Evolutionary conservation across 64 coral and sea anemone genomes (phyloP).

Genomic region (Orbicella faveolata): DNA sequence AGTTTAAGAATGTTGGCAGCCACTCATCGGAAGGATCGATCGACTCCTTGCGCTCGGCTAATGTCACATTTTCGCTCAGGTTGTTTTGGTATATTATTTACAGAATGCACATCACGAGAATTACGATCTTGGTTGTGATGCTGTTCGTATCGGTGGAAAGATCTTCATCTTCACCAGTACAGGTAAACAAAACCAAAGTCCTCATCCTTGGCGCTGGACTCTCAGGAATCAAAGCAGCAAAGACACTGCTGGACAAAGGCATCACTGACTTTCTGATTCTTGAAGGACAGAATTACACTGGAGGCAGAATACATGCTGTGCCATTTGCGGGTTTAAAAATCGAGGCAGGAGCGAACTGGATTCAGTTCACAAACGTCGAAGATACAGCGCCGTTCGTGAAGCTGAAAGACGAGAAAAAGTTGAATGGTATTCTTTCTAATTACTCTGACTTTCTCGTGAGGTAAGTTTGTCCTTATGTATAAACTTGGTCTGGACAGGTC

Average conservation of each 20-base stretch:
- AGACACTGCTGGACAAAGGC: background rate
- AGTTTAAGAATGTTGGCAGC: no score
- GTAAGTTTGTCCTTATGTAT: background rate
- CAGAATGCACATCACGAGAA: background rate
- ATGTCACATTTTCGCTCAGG: background rate
- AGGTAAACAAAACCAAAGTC: background rate
- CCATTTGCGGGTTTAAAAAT: constrained; percentile 10
- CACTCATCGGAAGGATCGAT: no score
- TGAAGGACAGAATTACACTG: constrained; percentile 39
- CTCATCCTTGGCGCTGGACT: constrained; percentile 45
- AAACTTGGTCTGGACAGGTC: no score
- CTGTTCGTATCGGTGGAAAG: background rate
- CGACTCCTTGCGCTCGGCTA: no score
- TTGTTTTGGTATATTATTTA: background rate
- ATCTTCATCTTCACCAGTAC: background rate
- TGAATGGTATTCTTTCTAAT: background rate
- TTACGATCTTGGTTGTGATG: background rate
- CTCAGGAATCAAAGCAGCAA: constrained; percentile 35
- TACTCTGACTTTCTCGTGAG: constrained; percentile 12
- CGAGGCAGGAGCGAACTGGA: constrained; percentile 33
- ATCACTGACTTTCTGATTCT: constrained; percentile 42
- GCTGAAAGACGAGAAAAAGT: background rate
- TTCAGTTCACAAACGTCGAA: background rate
- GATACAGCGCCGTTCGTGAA: background rate
- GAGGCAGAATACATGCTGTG: constrained; percentile 9